Evolutionary conservation across 2,888 invertebrate genomes (phyloP), one percentile per base, ranked within the genome.

Genomic region (Chloromyia formosa): DNA sequence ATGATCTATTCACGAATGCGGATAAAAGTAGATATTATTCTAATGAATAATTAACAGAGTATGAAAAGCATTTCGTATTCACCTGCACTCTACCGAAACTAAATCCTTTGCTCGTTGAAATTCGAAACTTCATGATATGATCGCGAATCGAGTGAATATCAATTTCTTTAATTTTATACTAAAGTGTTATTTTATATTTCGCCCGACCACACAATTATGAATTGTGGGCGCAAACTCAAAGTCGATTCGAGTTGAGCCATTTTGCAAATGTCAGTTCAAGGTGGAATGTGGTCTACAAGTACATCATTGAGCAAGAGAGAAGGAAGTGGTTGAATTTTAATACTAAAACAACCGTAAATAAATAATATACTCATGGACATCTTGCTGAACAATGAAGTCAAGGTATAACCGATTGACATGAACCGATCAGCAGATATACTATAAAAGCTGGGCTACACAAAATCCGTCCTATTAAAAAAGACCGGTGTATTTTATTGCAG

Each of bases 181-280:
- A 23, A 16, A 49, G 56, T 35, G 69, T 23, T 49, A 42, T 27
- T 61, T 27, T 23, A 64, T 23, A 20, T 54, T 5, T 69, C 22
- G 16, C 54, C n/a, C 27, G 54, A 69, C 56, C 69, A 69, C 69
- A 69, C 69, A 16, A 69, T 53, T 68, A 49, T 49, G 53, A 23
- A 49, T 68, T 27, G 69, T 69, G 69, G 69, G 69, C 69, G 69
- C 69, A 22, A 53, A 27, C 27, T 23, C 54, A 69, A 69, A 69
- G 23, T 69, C 69, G 69, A 53, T 54, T 56, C 18, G 45, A 64
- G 23, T 40, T 18, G 54, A 54, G 72, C 20, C 27, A 60, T 72
- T 72, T 72, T 40, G 54, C 45, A 72, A 72, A 72, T 72, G 72
- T 72, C 72, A 60, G 22, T 42, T 58, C 72, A 72, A 72, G 72